phyloP scores from a whole-genome alignment of 2,797 vertebrate genomes.

The Eidolon dupreanum region DNA sequence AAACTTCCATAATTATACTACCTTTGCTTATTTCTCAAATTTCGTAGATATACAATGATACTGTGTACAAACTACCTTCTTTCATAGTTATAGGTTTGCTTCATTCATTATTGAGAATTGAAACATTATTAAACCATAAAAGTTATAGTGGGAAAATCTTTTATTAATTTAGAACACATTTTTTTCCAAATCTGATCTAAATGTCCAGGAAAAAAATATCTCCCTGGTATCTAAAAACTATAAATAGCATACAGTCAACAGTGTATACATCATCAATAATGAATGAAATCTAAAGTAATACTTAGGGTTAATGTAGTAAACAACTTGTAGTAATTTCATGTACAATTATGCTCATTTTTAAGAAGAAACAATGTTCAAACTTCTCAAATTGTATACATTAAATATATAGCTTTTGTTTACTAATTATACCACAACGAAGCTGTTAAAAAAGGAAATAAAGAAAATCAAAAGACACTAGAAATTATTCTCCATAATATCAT shows the following conservation, averaged over 20 bases:
- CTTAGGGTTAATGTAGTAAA: not conserved
- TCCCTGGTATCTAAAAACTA: not conserved
- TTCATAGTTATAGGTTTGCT: not conserved
- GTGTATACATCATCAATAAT: not conserved
- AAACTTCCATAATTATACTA: not conserved
- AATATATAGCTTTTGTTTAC: not conserved
- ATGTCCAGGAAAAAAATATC: not conserved
- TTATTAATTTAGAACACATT: not conserved
- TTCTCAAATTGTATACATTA: not conserved
- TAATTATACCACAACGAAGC: not conserved
- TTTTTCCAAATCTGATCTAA: not conserved
- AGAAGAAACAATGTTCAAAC: not conserved
- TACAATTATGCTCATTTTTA: not conserved
- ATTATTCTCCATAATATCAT: not conserved
- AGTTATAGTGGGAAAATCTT: not conserved
- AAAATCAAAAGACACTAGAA: not conserved
- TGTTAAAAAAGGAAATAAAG: not conserved
- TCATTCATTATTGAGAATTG: not conserved
- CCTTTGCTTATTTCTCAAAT: not conserved
- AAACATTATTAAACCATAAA: conserved; percentile 19
- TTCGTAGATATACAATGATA: not conserved
- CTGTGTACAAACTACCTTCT: not conserved
- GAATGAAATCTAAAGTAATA: not conserved
- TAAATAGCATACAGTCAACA: not conserved
- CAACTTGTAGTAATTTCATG: not conserved